These are phyloP conservation scores for Apis mellifera DNA, from an alignment of 1,140 invertebrate species.

Conservation along the genomic window DNA sequence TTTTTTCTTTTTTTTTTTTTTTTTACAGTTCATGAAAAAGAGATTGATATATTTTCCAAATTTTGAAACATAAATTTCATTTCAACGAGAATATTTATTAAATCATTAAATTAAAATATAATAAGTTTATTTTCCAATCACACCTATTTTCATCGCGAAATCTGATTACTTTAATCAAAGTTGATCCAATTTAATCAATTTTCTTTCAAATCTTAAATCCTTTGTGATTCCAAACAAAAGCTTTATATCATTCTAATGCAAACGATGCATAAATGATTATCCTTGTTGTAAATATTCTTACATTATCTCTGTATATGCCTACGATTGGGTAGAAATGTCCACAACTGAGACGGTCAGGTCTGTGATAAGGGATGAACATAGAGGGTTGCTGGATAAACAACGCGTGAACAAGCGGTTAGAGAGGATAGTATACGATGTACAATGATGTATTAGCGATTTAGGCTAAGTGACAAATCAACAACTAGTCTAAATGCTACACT, in stretches of 20 bases:
- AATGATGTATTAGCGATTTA: neutral
- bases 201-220: neutral
- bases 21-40: too few relatives aligned
- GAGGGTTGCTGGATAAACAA: constrained; percentile 9
- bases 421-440: neutral
- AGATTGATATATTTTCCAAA: too few relatives aligned
- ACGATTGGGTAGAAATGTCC: constrained; percentile 26
- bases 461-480: too few relatives aligned
- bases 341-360: constrained; percentile 2
- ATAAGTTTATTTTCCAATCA: too few relatives aligned
- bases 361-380: neutral
- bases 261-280: constrained; percentile 28
- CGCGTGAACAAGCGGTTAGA: constrained; percentile 1
- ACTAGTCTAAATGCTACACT: too few relatives aligned
- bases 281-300: constrained; percentile 7
- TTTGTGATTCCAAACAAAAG: neutral
- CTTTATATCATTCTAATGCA: constrained; percentile 10
- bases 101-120: too few relatives aligned
- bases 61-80: too few relatives aligned
- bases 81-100: too few relatives aligned
- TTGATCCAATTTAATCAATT: neutral
- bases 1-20: too few relatives aligned
- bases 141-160: too few relatives aligned
- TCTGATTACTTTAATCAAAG: neutral
- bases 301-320: constrained; percentile 19